Evolutionary conservation across 2,797 vertebrate species (phyloP), one percentile per base, ranked within the genome.

Genomic region (Menidia menidia): DNA sequence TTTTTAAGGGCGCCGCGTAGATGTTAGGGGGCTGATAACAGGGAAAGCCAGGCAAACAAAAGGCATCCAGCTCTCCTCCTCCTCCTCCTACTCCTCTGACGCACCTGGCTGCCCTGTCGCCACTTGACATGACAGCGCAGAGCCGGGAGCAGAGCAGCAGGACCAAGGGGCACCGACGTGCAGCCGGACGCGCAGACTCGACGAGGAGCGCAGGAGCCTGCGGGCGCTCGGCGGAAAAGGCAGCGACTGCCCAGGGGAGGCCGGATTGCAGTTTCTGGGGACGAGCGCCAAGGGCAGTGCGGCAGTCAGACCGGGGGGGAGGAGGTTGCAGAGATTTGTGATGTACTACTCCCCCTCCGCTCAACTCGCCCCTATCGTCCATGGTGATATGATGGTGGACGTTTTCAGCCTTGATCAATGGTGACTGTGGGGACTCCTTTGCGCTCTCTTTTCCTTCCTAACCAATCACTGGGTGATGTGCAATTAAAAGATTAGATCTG

Each of bases 201-300:
- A 90, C 80, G 9, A 73, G 92, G 82, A 87, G 52, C 51, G 55
- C 88, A 73, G 80, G 86, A 85, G 76, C 75, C 74, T 77, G 77
- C 87, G 81, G 88, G 82, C 81, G 74, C 80, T 54, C 86, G 81
- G 87, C 73, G 84, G 90, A 88, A 88, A 81, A 64, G 82, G 80
- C 84, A 83, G 78, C 77, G 85, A 79, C 89, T 84, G 85, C 78
- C 87, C 84, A 80, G 88, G 85, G 87, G 88, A 94, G 92, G 91
- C 89, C 92, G 77, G 76, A 90, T 92, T 87, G 85, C 91, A 91
- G 89, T 90, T 92, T 90, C 90, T 87, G 91, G 92, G 94, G 93
- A 94, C 93, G 88, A 93, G 90, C 91, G 86, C 90, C 92, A 93
- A 93, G 92, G 93, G 93, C 93, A 93, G 93, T 94, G 94, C 94